Evolutionary conservation across 2,113 vertebrate genomes (phyloP), one percentile per base, ranked within the genome.

Genomic region (Rattus rattus): DNA sequence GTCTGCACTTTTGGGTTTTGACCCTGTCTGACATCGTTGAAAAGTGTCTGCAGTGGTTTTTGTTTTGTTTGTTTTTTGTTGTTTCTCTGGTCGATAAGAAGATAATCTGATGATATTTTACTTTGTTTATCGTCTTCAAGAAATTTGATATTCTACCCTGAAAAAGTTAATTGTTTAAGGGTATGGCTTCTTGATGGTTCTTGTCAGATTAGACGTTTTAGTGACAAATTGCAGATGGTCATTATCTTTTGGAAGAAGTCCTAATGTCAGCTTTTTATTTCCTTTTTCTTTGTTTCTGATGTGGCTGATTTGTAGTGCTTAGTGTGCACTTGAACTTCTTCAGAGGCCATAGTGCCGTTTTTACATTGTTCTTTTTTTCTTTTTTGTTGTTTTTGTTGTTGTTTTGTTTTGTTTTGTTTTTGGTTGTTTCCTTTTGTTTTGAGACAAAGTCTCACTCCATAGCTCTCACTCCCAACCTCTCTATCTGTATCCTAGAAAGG

Each of bases 231-330:
- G 85, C 39, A 88, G 36, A 30, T 88, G 56, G 30, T 63, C 2
- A 59, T 26, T 92, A 10, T 94, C 26, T 92, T 96, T 95, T 94
- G 70, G 73, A 90, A 83, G 28, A 30, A 94, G 1, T 17, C 26
- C 84, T 85, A 75, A 47, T 67, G 8, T 83, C 6, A 75, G n/a
- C 81, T 85, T 94, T 97, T 95, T 94, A 43, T 20, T 30, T 43
- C 36, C 61, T 65, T 11, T 54, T 54, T 54, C 52, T 43, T 43
- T 43, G 52, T 54, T 54, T 54, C 52, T 54, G 52, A 54, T 54
- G 52, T 54, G 52, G 52, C 52, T 54, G 52, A 54, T 54, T 54
- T 54, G 7, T 86, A 56, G 2, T 17, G 6, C 24, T 95, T 49
- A 88, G 5, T 49, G 43, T 85, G 28, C 63, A 36, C 39, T 90